Evolutionary conservation across 2,113 vertebrate species (phyloP).

Genomic region (Mustela lutreola): DNA sequence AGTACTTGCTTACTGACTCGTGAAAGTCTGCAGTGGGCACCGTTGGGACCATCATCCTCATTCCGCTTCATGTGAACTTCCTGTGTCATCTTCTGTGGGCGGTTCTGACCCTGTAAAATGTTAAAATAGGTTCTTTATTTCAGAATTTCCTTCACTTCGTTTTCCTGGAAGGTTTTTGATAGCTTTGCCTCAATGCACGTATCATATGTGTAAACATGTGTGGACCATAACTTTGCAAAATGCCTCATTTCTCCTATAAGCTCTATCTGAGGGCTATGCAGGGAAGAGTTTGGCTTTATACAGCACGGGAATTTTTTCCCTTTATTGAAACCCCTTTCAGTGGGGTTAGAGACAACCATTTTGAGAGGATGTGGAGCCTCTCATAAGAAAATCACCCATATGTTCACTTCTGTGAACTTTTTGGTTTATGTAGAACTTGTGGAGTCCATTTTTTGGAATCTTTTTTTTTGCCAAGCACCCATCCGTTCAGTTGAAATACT

Average conservation of each 20-base stretch:
- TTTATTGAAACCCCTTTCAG: neutral
- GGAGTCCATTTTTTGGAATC: neutral
- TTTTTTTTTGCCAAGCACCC: neutral
- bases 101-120: neutral
- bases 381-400: neutral
- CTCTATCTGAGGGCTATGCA: neutral
- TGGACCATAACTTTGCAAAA: neutral
- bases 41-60: neutral
- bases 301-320: neutral
- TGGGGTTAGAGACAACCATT: neutral
- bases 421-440: neutral
- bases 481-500: neutral
- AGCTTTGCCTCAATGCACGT: neutral
- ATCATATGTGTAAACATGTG: neutral
- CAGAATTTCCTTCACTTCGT: neutral
- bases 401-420: neutral
- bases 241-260: neutral
- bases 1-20: neutral
- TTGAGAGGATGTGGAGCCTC: neutral
- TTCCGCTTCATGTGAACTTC: neutral
- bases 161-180: conserved; percentile 19
- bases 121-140: neutral
- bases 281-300: neutral
- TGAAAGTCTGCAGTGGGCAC: neutral
- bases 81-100: neutral